phyloP scores from a whole-genome alignment of 2,888 invertebrate species.

The Agelastica alni region DNA sequence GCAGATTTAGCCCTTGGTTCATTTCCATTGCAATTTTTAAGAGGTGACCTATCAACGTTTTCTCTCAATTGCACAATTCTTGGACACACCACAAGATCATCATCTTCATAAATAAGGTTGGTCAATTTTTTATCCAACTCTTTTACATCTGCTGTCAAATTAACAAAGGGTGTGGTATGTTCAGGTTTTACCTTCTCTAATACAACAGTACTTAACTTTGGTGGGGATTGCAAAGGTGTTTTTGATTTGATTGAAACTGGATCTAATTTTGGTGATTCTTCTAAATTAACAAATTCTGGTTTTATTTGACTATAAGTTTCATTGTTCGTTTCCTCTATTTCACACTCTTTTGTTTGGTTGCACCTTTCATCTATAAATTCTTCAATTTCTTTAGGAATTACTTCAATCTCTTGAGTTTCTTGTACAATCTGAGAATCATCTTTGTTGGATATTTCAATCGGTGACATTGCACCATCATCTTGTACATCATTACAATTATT shows the following conservation, averaged over 20 bases:
- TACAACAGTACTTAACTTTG: conserved; percentile 2
- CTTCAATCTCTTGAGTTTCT: conserved; percentile 6
- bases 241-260: too few species aligned
- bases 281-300: background rate
- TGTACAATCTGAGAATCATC: conserved; percentile 1
- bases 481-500: conserved; percentile 5
- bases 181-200: conserved; percentile 26
- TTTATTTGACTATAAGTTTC: background rate
- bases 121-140: conserved; percentile 58
- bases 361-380: background rate
- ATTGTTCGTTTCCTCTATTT: conserved; percentile 25
- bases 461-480: conserved; percentile 4
- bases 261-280: conserved; percentile 21
- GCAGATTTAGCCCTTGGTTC: conserved; percentile 38
- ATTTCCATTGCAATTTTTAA: conserved; percentile 45
- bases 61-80: conserved; percentile 49
- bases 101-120: conserved; percentile 65
- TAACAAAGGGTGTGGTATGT: conserved; percentile 30
- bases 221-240: too few species aligned
- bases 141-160: conserved; percentile 44
- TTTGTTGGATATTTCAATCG: conserved; percentile 10
- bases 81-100: conserved; percentile 39
- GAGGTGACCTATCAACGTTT: conserved; percentile 45
- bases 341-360: conserved; percentile 1
- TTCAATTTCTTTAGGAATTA: conserved; percentile 6